These are phyloP conservation scores for Tichodroma muraria DNA, from an alignment of 2,113 vertebrate genomes.

Conservation along the genomic window DNA sequence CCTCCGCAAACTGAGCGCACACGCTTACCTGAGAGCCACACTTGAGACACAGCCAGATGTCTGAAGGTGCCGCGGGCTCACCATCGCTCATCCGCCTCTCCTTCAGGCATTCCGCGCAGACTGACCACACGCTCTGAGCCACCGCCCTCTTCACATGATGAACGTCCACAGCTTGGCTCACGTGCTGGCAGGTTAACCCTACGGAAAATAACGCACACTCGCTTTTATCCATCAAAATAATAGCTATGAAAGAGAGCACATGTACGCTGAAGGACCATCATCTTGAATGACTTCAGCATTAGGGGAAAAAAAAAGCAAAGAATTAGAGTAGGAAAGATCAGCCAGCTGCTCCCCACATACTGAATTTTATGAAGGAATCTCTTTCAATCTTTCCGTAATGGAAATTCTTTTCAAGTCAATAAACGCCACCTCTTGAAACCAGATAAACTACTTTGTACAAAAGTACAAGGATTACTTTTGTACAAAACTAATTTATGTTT, in stretches of 20 bases:
- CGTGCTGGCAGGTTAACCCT: constrained; percentile 92
- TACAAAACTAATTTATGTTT: not conserved
- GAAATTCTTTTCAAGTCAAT: not conserved
- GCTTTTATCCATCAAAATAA: not conserved
- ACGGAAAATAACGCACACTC: not conserved
- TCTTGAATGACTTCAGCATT: not conserved
- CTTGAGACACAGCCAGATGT: constrained; percentile 91
- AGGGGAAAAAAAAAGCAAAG: not conserved
- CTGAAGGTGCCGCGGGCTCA: constrained; percentile 71
- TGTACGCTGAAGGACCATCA: not conserved
- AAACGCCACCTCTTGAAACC: not conserved
- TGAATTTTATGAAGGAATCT: not conserved
- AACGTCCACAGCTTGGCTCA: constrained; percentile 87
- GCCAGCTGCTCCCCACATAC: not conserved
- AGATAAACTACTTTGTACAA: not conserved
- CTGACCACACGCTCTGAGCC: constrained; percentile 83
- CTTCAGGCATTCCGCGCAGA: constrained; percentile 90
- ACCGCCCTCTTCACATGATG: constrained; percentile 87
- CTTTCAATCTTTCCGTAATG: not conserved
- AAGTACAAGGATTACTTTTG: not conserved
- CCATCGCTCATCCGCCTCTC: constrained; percentile 82
- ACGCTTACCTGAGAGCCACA: constrained; percentile 89
- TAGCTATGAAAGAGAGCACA: not conserved
- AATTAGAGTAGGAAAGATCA: not conserved
- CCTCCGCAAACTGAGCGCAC: accelerated